phyloP scores from a whole-genome alignment of 2,888 invertebrate species.

The Epinotia brunnichana region DNA sequence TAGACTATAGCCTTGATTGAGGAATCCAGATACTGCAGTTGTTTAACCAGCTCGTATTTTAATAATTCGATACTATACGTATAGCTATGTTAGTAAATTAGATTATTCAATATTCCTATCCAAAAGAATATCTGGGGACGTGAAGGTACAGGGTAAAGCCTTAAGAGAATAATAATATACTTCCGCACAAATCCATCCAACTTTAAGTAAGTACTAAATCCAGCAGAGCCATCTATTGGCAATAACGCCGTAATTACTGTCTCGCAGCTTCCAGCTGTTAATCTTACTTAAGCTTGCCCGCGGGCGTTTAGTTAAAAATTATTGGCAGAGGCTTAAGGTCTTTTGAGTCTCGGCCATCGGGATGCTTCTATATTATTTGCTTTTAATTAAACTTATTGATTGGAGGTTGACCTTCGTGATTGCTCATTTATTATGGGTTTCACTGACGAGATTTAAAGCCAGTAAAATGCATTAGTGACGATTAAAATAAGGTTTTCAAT shows the following conservation, averaged over 20 bases:
- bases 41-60: no score
- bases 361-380: constrained; percentile 37
- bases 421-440: constrained; percentile 16
- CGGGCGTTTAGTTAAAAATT: constrained; percentile 72
- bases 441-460: no score
- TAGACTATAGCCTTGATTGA: no score
- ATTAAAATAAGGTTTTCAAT: no score
- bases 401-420: constrained; percentile 33
- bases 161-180: background rate
- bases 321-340: constrained; percentile 53
- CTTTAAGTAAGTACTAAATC: constrained; percentile 68
- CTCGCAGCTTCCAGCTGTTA: constrained; percentile 66
- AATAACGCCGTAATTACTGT: constrained; percentile 79
- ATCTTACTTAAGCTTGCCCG: constrained; percentile 64
- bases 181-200: constrained; percentile 48
- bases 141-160: background rate
- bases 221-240: constrained; percentile 72
- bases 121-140: no score
- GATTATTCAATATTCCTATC: no score
- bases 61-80: no score
- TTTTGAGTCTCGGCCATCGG: constrained; percentile 32
- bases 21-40: no score
- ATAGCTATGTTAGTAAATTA: no score
- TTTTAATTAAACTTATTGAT: constrained; percentile 40
- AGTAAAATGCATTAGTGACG: no score